Base-by-base conservation (phyloP, 2,797 vertebrate species). In the Limnodromus scolopaceus region DNA sequence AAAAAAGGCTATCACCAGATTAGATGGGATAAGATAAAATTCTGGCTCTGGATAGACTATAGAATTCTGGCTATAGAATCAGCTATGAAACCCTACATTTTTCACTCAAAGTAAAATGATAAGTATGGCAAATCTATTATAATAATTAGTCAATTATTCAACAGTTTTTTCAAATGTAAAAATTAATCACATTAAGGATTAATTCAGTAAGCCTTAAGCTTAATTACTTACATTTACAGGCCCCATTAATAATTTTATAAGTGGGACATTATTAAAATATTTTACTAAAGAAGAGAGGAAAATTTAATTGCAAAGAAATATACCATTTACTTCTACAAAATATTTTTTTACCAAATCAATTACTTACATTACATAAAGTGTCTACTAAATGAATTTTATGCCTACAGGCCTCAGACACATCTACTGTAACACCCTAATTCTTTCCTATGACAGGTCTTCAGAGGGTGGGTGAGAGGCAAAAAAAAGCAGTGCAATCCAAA, bases 181-280 rank as follows among this genome's bases (percentile, higher is more conserved):
- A 91, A 82, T 93, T 84, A 55, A 84, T 91, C 51, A 74, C 14
- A 77, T 66, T 87, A 87, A 94, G 68, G 58, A 92, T 74, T 89
- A 55, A 83, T 95, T 87, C 70, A 77, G 48, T 68, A 74, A 91
- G 36, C 2, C 24, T 82, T 74, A 77, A 84, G 30, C 19, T 80
- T 91, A 94, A 89, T 94, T 88, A 93, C 78, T 87, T 84, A 92
- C 36, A 79, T 79, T 87, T 91, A 87, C 25, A 91, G 70, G 25
- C 20, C 5, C 22, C 36, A 77, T 92, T 77, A 89, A 95, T 79
- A 76, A 84, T 92, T 96, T 80, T 45, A 3, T 79, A 89, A 93
- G 46, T 49, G 39, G 12, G 25, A 58, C 23, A 34, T 84, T 79
- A 82, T 72, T 80, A 77, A 87, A 96, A 91, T 79, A 60, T 39